These are phyloP conservation scores for Auanema sp. DNA, from an alignment of 2,888 invertebrate species.

Conservation along the genomic window DNA sequence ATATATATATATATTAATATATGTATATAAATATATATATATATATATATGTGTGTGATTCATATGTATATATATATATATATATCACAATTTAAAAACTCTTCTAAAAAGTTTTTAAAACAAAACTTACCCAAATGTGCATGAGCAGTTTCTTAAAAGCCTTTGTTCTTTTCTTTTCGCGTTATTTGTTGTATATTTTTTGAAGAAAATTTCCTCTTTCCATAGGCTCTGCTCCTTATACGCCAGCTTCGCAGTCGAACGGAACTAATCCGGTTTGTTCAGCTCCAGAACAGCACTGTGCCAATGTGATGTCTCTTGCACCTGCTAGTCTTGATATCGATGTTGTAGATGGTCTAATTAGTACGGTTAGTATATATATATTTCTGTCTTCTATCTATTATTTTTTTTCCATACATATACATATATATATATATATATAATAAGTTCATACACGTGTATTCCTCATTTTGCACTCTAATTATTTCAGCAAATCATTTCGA, in stretches of 20 bases:
- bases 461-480: no score
- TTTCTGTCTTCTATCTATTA: constrained; percentile 3
- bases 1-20: no score
- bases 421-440: neutral
- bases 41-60: no score
- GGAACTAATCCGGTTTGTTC: constrained; percentile 7
- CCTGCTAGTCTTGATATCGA: constrained; percentile 5
- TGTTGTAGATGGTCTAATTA: constrained; percentile 1
- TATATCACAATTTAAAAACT: no score
- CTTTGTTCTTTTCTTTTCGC: no score
- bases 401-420: neutral
- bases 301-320: neutral
- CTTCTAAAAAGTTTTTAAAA: no score
- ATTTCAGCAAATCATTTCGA: neutral
- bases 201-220: no score
- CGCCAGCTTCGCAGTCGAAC: constrained; percentile 20
- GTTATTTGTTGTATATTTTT: no score
- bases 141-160: no score
- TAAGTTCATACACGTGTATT: neutral
- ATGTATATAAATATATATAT: no score
- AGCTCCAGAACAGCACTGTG: neutral
- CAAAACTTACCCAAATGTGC: no score
- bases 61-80: no score
- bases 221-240: constrained; percentile 21
- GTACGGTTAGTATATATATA: neutral